Percentiles rank a stretch among this genome's conserved stretches.
These are phyloP conservation scores for Sphyrna mokarran DNA, from an alignment of 2,113 vertebrate species.

Conservation along the genomic window DNA sequence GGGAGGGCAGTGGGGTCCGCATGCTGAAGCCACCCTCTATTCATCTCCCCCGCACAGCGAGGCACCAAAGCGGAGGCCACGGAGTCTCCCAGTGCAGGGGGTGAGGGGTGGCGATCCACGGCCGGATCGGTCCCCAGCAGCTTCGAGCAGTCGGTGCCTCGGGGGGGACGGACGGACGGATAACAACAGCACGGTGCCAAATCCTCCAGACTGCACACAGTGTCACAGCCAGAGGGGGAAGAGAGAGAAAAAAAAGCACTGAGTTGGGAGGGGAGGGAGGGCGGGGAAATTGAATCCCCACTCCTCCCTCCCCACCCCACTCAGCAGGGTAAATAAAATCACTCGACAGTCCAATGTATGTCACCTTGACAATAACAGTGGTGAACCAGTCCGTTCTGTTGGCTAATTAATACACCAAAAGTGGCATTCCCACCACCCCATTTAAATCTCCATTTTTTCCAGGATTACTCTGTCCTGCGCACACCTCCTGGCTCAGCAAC, in stretches of 20 bases:
- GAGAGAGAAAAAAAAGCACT: no score
- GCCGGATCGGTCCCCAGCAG: not conserved
- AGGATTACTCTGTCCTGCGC: not conserved
- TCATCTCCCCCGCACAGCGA: not conserved
- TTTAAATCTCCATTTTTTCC: not conserved
- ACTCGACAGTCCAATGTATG: slow-evolving; percentile 7
- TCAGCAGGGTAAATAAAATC: not conserved
- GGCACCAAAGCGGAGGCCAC: not conserved
- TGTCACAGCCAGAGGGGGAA: not conserved
- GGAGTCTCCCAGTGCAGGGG: not conserved
- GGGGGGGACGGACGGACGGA: not conserved
- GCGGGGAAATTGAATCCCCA: not conserved
- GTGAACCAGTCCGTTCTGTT: not conserved
- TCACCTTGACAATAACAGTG: not conserved
- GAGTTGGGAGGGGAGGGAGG: no score
- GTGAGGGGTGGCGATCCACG: not conserved
- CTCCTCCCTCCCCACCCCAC: not conserved
- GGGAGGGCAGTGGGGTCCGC: not conserved
- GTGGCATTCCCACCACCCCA: not conserved
- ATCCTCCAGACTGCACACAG: not conserved
- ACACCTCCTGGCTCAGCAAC: not conserved
- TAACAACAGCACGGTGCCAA: not conserved
- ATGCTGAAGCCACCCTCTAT: not conserved
- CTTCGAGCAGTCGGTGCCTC: not conserved
- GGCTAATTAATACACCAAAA: not conserved